Percentiles rank a stretch among this genome's conserved stretches.
These are phyloP conservation scores for Corythornis vintsioides DNA, from an alignment of 2,113 vertebrate genomes.

Conservation along the genomic window DNA sequence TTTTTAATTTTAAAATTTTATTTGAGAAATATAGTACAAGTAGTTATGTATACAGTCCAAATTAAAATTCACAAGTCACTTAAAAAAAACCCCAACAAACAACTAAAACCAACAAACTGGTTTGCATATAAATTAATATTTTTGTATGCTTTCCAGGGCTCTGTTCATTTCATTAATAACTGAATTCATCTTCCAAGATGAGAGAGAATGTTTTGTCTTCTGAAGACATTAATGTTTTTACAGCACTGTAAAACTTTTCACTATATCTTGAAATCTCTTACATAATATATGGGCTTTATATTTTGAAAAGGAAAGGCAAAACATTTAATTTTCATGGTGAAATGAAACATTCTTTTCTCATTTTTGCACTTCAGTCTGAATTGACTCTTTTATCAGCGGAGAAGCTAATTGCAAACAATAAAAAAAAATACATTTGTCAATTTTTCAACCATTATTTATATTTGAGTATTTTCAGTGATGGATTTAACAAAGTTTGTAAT, in stretches of 20 bases:
- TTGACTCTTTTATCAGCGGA: neutral
- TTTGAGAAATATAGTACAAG: neutral
- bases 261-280: neutral
- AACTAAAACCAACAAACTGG: neutral
- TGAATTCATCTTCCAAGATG: neutral
- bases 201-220: neutral
- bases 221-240: neutral
- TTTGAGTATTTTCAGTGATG: neutral
- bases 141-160: neutral
- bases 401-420: conserved; percentile 16
- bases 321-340: neutral
- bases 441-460: neutral
- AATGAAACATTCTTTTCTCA: neutral
- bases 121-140: neutral
- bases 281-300: neutral
- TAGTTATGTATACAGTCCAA: neutral
- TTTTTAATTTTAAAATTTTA: conserved; percentile 33
- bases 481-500: neutral
- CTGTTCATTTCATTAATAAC: neutral
- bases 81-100: neutral
- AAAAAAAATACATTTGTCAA: neutral
- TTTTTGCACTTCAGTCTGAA: neutral
- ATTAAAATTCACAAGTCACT: neutral
- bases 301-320: conserved; percentile 3
- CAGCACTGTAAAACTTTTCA: neutral